Base-by-base conservation (phyloP, 2,888 invertebrate genomes). In the Yponomeuta sedellus region DNA sequence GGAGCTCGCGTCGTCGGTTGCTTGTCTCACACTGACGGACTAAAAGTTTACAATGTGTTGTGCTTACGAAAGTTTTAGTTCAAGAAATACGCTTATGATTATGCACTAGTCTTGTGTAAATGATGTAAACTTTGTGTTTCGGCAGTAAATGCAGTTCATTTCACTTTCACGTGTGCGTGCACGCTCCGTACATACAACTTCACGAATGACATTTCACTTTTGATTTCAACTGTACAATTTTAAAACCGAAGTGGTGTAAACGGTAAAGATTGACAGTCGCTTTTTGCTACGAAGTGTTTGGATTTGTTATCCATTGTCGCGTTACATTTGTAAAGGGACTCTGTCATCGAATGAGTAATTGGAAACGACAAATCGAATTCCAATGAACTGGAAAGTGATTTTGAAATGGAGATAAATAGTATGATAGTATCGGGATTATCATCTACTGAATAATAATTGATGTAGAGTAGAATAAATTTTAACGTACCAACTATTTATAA, bases 321-420 rank as follows among this genome's bases (percentile, higher is more conserved):
- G 2, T 3, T 20, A 62, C 62, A 19, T 28, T 34, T 62, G 62
- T 6, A 39, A 34, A 59, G 20, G 59, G 59, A 22, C 10, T 20
- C 59, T 11, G 59, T n/a, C 20, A 20, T 20, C 11, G 59, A 59
- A 59, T 59, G 28, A 19, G 62, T 40, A 62, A 28, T 61, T 64
- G 40, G 44, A 44, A 52, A 44, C 40, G 64, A 64, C 40, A 64
- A 40, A 64, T 64, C 22, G 44, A 64, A 64, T 12, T 39, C 19
- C 62, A 19, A 39, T 62, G 34, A 19, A 62, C 28, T 34, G 39
- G 62, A 62, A 62, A 39, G 25, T 62, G 34, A 62, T 62, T n/a
- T 59, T 20, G 20, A 59, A 22, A 52, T 52, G 44, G 10, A 52
- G 44, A 52, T 52, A 16, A 52, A 52, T 52, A 16, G 12, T 12